A percentile compares a stretch with the other conserved stretches of the same genome.
Conservation (phyloP, 2,888 invertebrate genomes). For the Priocnemis perturbator region DNA sequence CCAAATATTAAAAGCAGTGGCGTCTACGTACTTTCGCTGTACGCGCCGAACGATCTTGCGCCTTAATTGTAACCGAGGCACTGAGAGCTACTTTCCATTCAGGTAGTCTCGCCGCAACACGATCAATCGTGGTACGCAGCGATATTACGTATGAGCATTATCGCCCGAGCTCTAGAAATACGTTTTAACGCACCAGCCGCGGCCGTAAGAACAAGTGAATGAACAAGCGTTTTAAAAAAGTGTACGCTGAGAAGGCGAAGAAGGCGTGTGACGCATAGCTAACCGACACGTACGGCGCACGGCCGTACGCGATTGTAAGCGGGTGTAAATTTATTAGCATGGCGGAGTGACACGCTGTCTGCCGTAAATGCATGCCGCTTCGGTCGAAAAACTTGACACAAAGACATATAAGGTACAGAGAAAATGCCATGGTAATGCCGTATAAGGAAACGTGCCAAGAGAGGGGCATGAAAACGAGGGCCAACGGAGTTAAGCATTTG, state of each 20-base stretch:
- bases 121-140: conserved; percentile 46
- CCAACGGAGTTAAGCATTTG: neutral
- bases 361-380: too few species aligned
- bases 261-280: too few species aligned
- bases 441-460: neutral
- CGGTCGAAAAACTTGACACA: neutral
- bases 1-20: too few species aligned
- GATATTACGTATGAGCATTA: conserved; percentile 34
- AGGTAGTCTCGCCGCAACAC: conserved; percentile 41
- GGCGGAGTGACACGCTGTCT: neutral
- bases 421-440: neutral
- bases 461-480: neutral
- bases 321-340: neutral
- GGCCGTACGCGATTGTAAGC: too few species aligned
- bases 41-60: conserved; percentile 35
- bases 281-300: too few species aligned
- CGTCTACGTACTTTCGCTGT: neutral
- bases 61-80: conserved; percentile 39
- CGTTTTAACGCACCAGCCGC: neutral
- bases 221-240: conserved; percentile 4
- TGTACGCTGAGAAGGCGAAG: neutral
- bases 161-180: conserved; percentile 34
- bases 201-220: too few species aligned
- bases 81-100: conserved; percentile 51
- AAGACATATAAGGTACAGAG: neutral